Conservation (phyloP, 92 coral and sea anemone genomes). For the Nematostella vectensis region DNA sequence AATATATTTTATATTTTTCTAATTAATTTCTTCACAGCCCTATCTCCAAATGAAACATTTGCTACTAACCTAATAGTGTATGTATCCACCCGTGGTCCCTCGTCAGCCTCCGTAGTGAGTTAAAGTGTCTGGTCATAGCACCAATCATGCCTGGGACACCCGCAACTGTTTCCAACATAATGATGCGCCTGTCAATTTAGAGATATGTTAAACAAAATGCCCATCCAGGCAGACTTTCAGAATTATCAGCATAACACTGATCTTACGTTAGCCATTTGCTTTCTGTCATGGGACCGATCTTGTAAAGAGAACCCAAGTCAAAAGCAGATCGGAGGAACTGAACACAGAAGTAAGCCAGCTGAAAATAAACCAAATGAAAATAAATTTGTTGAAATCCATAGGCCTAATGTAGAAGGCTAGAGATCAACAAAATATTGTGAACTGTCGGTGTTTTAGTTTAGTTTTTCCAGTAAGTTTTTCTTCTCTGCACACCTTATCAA, state of each 20-base stretch:
- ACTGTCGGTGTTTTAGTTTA: no score
- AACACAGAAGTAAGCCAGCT: slow-evolving; percentile 84
- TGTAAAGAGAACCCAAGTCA: slow-evolving; percentile 80
- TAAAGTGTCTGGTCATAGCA: slow-evolving; percentile 95
- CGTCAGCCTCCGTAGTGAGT: slow-evolving; percentile 75
- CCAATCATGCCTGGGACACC: slow-evolving; percentile 99
- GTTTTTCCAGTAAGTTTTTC: background rate
- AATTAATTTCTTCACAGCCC: background rate
- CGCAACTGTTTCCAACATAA: slow-evolving; percentile 95
- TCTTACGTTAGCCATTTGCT: slow-evolving; percentile 94
- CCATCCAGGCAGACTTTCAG: background rate
- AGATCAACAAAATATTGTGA: no score
- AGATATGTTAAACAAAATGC: background rate
- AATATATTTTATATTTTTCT: background rate
- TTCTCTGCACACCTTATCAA: slow-evolving; percentile 62
- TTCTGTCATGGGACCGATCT: slow-evolving; percentile 93
- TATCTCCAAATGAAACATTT: background rate
- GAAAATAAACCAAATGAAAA: slow-evolving; percentile 10
- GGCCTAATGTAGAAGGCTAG: no score
- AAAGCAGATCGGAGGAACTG: slow-evolving; percentile 62
- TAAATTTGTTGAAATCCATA: no score
- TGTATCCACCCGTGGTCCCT: slow-evolving; percentile 99
- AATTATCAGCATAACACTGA: background rate
- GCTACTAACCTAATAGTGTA: slow-evolving; percentile 67
- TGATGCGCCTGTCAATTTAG: slow-evolving; percentile 98